Percentiles rank a stretch among this genome's conserved stretches.
Evolutionary conservation across 2,888 invertebrate genomes (phyloP).

Genomic region (Acronicta psi): DNA sequence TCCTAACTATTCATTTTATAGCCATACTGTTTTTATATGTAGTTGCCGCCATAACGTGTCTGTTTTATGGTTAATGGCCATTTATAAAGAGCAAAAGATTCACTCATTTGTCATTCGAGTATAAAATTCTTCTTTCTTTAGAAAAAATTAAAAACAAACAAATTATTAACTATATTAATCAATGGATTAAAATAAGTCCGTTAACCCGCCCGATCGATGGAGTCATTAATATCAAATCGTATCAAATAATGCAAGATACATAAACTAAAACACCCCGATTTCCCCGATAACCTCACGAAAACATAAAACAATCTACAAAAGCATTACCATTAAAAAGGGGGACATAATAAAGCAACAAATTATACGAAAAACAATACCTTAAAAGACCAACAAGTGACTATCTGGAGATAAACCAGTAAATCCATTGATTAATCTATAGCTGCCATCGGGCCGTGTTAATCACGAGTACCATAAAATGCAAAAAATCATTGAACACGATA

Average conservation of each 20-base stretch:
- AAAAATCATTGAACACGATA: slow-evolving; percentile 68
- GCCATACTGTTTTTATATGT: slow-evolving; percentile 73
- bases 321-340: slow-evolving; percentile 49
- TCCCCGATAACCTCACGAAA: slow-evolving; percentile 29
- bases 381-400: slow-evolving; percentile 47
- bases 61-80: slow-evolving; percentile 45
- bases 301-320: slow-evolving; percentile 32
- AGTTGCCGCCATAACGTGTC: slow-evolving; percentile 64
- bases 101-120: slow-evolving; percentile 36
- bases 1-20: slow-evolving; percentile 75
- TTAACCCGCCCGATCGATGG: slow-evolving; percentile 11
- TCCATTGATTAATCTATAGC: slow-evolving; percentile 58
- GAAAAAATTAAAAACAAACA: slow-evolving; percentile 2
- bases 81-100: slow-evolving; percentile 49
- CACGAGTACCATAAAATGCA: slow-evolving; percentile 63
- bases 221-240: slow-evolving; percentile 31
- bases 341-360: slow-evolving; percentile 57
- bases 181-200: neutral
- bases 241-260: slow-evolving; percentile 25
- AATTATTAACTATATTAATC: neutral
- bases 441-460: slow-evolving; percentile 52
- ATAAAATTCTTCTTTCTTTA: slow-evolving; percentile 28
- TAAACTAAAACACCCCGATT: slow-evolving; percentile 37
- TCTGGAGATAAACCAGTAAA: slow-evolving; percentile 49
- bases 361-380: slow-evolving; percentile 44